Evolutionary conservation across 1,140 invertebrate genomes (phyloP).

Genomic region (Plodia interpunctella): DNA sequence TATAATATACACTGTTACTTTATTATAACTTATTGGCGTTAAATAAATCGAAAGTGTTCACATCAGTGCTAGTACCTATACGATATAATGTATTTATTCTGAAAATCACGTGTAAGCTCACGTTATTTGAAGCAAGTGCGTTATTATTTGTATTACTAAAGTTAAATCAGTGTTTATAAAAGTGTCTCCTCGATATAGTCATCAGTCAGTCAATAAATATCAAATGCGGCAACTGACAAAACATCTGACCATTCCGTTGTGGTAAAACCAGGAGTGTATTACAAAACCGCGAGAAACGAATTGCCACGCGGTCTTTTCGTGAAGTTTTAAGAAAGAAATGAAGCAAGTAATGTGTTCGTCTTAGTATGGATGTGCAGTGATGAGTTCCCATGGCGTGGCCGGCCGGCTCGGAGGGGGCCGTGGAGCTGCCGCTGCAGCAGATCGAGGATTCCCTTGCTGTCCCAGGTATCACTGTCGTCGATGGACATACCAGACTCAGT

Average conservation of each 20-base stretch:
- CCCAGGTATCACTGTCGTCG: constrained; percentile 34
- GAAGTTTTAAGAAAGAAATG: not conserved
- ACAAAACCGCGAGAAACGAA: not conserved
- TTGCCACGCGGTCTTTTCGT: not conserved
- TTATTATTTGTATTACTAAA: no score
- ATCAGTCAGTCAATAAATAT: no score
- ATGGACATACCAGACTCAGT: constrained; percentile 28
- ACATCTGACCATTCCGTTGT: not conserved
- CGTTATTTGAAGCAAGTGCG: not conserved
- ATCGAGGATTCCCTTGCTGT: constrained; percentile 34
- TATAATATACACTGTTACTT: not conserved
- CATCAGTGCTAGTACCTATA: not conserved
- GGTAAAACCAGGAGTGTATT: not conserved
- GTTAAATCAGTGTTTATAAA: no score
- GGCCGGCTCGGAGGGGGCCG: constrained; percentile 47
- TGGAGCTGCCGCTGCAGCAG: constrained; percentile 51
- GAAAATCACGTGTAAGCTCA: no score
- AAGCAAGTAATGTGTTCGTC: not conserved
- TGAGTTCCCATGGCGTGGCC: constrained; percentile 57
- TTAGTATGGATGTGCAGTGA: constrained; percentile 23
- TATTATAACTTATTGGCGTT: not conserved
- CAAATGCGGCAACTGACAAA: no score
- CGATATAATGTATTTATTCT: no score
- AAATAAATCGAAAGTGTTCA: not conserved
- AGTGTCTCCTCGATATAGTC: no score